These are phyloP conservation scores for Peromyscus melanophrys DNA, from an alignment of 2,797 vertebrate species.

Conservation along the genomic window DNA sequence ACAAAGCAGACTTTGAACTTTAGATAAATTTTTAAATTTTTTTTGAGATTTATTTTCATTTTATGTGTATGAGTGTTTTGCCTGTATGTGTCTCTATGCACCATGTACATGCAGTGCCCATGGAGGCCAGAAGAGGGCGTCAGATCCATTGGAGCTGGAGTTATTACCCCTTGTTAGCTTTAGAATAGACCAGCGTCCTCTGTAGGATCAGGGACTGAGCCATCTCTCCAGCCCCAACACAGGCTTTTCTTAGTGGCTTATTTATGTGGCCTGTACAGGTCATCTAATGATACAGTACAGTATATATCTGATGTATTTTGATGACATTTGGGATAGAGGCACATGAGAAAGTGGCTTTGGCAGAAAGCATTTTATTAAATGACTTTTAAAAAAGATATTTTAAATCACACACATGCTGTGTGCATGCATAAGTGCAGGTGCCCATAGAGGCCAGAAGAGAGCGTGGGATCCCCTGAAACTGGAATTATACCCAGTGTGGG, in stretches of 20 bases:
- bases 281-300: neutral
- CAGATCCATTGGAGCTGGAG: neutral
- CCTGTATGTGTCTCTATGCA: neutral
- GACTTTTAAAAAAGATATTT: neutral
- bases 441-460: neutral
- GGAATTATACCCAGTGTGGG: neutral
- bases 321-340: conserved; percentile 52
- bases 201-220: neutral
- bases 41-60: neutral
- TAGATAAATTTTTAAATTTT: neutral
- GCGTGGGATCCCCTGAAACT: neutral
- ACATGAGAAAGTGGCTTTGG: conserved; percentile 41
- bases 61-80: neutral
- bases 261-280: neutral
- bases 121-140: neutral
- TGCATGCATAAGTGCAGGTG: neutral
- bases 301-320: conserved; percentile 24
- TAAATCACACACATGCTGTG: neutral
- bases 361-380: conserved; percentile 10
- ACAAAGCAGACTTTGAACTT: conserved; percentile 45
- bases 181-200: neutral
- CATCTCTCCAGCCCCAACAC: neutral
- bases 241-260: conserved; percentile 48
- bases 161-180: neutral
- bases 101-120: neutral